phyloP scores from a whole-genome alignment of 2,113 vertebrate genomes.

The Phaetusa simplex region DNA sequence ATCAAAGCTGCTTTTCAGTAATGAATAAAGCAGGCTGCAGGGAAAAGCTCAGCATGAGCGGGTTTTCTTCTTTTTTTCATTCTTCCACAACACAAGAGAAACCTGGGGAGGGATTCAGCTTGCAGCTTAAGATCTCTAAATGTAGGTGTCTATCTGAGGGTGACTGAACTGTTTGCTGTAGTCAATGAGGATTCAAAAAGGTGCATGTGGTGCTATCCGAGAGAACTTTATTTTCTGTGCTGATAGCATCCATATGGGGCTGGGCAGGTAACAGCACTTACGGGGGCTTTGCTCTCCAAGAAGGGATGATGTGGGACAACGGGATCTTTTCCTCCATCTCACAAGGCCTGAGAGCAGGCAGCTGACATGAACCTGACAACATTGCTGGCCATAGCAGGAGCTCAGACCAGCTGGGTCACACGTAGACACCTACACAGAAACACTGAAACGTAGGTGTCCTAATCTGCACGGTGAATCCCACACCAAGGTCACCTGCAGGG shows the following conservation, averaged over 20 bases:
- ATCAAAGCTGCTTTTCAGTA: not conserved
- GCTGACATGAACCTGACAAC: not conserved
- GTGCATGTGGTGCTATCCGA: not conserved
- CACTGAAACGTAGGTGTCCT: not conserved
- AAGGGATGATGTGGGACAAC: not conserved
- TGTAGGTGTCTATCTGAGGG: not conserved
- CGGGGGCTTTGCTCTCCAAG: not conserved
- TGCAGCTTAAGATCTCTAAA: not conserved
- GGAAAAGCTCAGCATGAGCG: not conserved
- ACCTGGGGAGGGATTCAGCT: not conserved
- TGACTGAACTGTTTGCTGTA: not conserved
- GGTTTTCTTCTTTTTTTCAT: not conserved
- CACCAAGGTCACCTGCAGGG: not conserved
- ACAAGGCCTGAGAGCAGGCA: rapidly evolving
- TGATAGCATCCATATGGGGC: not conserved
- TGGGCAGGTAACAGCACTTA: not conserved
- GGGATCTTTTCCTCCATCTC: not conserved
- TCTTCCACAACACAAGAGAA: not conserved
- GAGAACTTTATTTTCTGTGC: not conserved
- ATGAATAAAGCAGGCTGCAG: not conserved
- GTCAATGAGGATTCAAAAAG: not conserved
- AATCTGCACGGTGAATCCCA: not conserved
- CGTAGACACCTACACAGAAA: not conserved
- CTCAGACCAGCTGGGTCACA: not conserved
- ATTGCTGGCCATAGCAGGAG: rapidly evolving